phyloP scores from a whole-genome alignment of 2,888 invertebrate species.

The Drosophila anomelani region DNA sequence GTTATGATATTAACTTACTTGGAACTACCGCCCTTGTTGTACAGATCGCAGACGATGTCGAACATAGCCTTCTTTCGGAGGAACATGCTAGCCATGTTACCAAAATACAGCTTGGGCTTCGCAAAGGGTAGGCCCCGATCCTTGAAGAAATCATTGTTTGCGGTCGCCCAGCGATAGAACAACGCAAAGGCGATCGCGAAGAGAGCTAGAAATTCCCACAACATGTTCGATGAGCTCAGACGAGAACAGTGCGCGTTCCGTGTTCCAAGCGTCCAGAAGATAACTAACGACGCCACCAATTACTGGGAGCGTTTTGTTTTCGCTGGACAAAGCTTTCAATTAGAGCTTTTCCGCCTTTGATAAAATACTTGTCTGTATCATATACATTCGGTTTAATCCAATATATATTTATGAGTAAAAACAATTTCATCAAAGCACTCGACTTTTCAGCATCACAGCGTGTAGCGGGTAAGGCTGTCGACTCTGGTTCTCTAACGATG shows the following conservation, averaged over 20 bases:
- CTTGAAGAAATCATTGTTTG: conserved; percentile 69
- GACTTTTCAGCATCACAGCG: conserved; percentile 63
- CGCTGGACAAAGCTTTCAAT: conserved; percentile 33
- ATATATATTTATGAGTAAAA: conserved; percentile 8
- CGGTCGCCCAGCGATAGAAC: conserved; percentile 74
- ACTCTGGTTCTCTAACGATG: conserved; percentile 64
- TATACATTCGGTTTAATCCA: conserved; percentile 26
- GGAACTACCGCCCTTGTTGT: conserved; percentile 81
- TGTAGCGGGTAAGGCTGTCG: conserved; percentile 74
- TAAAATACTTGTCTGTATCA: conserved; percentile 32
- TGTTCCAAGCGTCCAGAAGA: conserved; percentile 55
- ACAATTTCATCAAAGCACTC: conserved; percentile 16
- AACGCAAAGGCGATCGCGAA: conserved; percentile 53
- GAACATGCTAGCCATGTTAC: conserved; percentile 66
- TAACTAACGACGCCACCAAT: conserved; percentile 46
- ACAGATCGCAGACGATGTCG: conserved; percentile 86
- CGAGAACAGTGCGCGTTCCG: conserved; percentile 60
- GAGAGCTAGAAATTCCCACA: conserved; percentile 64
- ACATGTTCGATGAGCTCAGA: conserved; percentile 48
- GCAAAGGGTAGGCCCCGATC: conserved; percentile 67
- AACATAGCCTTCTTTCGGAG: conserved; percentile 85
- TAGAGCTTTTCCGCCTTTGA: conserved; percentile 27
- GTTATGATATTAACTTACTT: conserved; percentile 69
- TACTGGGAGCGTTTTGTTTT: conserved; percentile 32
- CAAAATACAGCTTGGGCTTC: conserved; percentile 64